Conservation (phyloP, 1,140 invertebrate species). For the Hyles vespertilio region DNA sequence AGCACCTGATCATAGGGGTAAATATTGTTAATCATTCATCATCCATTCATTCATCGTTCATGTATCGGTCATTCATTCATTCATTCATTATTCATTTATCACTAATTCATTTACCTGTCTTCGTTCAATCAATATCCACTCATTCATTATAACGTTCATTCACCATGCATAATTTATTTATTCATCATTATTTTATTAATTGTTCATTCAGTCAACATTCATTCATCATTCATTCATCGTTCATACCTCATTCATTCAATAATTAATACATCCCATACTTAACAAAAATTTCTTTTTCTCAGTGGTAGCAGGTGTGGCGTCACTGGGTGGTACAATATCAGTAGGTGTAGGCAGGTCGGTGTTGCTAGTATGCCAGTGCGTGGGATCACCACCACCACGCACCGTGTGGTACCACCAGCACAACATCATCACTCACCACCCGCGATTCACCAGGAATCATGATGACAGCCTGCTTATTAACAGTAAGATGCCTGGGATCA, state of each 20-base stretch:
- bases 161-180: too few species aligned
- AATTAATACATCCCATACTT: too few species aligned
- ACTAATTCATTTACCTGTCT: too few species aligned
- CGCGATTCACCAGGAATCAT: conserved; percentile 78
- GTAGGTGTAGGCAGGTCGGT: conserved; percentile 60
- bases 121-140: too few species aligned
- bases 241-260: too few species aligned
- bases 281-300: conserved; percentile 9
- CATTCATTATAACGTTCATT: too few species aligned
- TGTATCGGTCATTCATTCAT: not conserved
- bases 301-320: conserved; percentile 70
- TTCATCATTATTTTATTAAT: too few species aligned
- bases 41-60: not conserved
- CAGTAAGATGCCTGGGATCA: conserved; percentile 55
- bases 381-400: conserved; percentile 79
- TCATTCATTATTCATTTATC: too few species aligned
- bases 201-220: too few species aligned
- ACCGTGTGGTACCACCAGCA: conserved; percentile 80
- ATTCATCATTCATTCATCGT: too few species aligned
- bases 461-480: conserved; percentile 80
- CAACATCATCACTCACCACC: conserved; percentile 78
- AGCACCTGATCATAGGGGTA: conserved; percentile 63
- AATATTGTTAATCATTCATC: not conserved
- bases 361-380: conserved; percentile 77
- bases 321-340: conserved; percentile 55